A percentile compares a stretch with the other conserved stretches of the same genome.
Conservation (phyloP, 1,140 invertebrate species). For the Yoshiicerus persimilis region DNA sequence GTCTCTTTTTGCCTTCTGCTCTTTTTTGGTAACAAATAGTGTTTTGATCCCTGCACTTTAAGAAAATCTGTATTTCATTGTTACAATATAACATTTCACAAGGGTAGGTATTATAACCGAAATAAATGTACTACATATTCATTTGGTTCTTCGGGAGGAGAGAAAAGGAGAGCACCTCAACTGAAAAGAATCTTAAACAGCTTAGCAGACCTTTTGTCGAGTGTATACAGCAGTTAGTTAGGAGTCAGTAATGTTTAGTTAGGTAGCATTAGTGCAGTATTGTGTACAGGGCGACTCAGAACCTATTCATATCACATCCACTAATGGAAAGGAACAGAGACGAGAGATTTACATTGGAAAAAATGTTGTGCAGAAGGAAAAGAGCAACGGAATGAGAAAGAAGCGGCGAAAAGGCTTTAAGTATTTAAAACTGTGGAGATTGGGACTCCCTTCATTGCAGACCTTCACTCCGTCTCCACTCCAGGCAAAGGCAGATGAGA, state of each 20-base stretch:
- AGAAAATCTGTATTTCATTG: neutral
- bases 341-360: constrained; percentile 22
- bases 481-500: neutral
- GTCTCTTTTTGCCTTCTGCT: neutral
- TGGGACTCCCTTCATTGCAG: neutral
- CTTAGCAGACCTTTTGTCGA: neutral
- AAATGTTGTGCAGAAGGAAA: neutral
- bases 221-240: neutral
- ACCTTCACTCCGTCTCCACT: neutral
- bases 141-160: neutral
- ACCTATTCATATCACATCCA: constrained; percentile 4
- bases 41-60: constrained; percentile 4
- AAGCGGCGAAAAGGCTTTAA: constrained; percentile 8
- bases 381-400: neutral
- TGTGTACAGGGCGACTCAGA: neutral
- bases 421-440: constrained; percentile 20
- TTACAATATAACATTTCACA: no score
- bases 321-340: neutral
- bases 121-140: neutral
- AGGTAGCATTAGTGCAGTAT: neutral
- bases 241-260: neutral
- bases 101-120: no score
- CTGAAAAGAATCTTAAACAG: neutral
- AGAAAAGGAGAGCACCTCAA: neutral
- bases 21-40: constrained; percentile 13